A percentile compares a stretch with the other conserved stretches of the same genome.
phyloP scores from a whole-genome alignment of 2,797 vertebrate genomes.

The Lacerta agilis region DNA sequence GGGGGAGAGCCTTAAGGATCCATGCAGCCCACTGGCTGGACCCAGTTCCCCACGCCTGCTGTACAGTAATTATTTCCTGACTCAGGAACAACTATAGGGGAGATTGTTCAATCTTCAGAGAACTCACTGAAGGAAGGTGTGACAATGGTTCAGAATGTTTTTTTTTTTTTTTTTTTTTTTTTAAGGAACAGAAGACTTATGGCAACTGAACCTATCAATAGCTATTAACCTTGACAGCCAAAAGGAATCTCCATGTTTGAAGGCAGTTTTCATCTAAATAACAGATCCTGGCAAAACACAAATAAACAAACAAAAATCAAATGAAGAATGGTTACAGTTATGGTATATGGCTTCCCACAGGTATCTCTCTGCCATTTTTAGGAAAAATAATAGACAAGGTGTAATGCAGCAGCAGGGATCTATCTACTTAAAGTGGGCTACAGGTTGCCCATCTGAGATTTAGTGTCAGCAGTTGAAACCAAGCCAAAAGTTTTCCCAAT shows the following conservation, averaged over 20 bases:
- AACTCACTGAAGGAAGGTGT: not conserved
- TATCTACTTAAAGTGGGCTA: not conserved
- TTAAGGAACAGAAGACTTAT: no score
- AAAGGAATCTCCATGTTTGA: no score
- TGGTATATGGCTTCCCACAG: not conserved
- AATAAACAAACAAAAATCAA: not conserved
- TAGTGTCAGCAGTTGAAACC: not conserved
- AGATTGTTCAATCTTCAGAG: not conserved
- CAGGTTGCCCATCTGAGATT: not conserved
- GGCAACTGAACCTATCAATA: not conserved
- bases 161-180: no score
- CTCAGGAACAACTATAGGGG: not conserved
- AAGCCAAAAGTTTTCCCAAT: not conserved
- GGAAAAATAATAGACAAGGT: not conserved
- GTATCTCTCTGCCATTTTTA: not conserved
- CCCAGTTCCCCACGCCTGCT: not conserved
- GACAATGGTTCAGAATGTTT: not conserved
- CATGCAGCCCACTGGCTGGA: no score
- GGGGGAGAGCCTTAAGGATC: no score
- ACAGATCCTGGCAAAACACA: not conserved
- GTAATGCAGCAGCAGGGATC: not conserved
- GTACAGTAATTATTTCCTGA: not conserved
- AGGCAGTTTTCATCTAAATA: not conserved
- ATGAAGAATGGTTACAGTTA: not conserved
- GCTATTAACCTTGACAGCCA: not conserved